phyloP scores from a whole-genome alignment of 2,888 invertebrate species.

The Epiperipatus broadwayi region DNA sequence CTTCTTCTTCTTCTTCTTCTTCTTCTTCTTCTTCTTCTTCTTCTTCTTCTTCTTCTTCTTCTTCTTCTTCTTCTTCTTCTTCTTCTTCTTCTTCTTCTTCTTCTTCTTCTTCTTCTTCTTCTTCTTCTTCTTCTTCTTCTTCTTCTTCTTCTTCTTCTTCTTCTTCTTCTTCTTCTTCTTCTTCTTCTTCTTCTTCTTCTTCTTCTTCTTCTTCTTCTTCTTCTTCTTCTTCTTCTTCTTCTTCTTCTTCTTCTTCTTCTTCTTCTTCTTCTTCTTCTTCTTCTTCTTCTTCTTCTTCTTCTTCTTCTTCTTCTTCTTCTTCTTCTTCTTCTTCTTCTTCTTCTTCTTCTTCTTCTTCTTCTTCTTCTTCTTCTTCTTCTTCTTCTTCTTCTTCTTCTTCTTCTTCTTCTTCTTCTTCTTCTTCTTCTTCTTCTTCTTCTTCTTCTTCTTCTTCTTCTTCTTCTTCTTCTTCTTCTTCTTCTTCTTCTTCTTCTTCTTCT shows the following conservation, averaged over 20 bases:
- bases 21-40: background rate
- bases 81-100: background rate
- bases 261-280: background rate
- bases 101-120: background rate
- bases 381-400: background rate
- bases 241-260: background rate
- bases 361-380: background rate
- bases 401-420: background rate
- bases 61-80: background rate
- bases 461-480: conserved; percentile 7
- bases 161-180: background rate
- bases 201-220: background rate
- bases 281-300: background rate
- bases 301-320: background rate
- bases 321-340: background rate
- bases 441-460: conserved; percentile 8
- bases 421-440: conserved; percentile 8
- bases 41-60: background rate
- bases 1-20: background rate
- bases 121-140: background rate
- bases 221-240: background rate
- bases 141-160: background rate
- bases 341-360: background rate
- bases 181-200: background rate
- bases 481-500: conserved; percentile 6